phyloP scores from a whole-genome alignment of 1,140 invertebrate species.

The Harpegnathos saltator region DNA sequence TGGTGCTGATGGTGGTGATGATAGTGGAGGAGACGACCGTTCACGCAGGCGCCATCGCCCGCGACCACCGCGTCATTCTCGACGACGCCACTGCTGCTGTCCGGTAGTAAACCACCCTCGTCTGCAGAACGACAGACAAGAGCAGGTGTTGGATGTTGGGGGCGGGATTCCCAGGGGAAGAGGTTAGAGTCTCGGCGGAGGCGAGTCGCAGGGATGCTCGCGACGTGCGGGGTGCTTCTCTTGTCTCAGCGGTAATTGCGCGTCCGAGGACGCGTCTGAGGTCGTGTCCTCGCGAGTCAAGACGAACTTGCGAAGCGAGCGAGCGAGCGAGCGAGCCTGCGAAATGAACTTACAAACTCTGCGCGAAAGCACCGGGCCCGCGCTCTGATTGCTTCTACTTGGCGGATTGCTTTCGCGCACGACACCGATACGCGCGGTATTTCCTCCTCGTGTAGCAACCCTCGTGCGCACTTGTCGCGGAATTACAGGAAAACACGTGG shows the following conservation, averaged over 20 bases:
- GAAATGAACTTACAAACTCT: too few species aligned
- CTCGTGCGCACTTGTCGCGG: neutral
- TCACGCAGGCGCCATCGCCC: conserved; percentile 74
- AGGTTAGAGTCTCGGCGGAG: neutral
- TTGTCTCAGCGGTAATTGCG: neutral
- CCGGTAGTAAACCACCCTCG: conserved; percentile 79
- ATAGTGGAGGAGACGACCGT: conserved; percentile 63
- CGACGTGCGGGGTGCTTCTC: neutral
- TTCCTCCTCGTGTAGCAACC: neutral
- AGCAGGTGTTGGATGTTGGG: neutral
- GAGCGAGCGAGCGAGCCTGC: neutral
- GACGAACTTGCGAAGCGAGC: neutral
- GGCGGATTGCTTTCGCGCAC: too few species aligned
- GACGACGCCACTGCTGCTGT: conserved; percentile 75
- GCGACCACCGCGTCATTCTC: conserved; percentile 72
- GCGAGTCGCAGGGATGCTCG: conserved; percentile 15
- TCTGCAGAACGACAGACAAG: conserved; percentile 67
- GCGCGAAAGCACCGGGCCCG: too few species aligned
- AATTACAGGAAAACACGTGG: neutral
- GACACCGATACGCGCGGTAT: neutral
- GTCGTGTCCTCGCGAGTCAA: too few species aligned
- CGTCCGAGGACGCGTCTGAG: too few species aligned
- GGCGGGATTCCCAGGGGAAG: too few species aligned
- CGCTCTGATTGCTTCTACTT: too few species aligned
- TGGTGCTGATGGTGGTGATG: conserved; percentile 66